phyloP scores from a whole-genome alignment of 2,797 vertebrate species.

The Mergus octosetaceus region DNA sequence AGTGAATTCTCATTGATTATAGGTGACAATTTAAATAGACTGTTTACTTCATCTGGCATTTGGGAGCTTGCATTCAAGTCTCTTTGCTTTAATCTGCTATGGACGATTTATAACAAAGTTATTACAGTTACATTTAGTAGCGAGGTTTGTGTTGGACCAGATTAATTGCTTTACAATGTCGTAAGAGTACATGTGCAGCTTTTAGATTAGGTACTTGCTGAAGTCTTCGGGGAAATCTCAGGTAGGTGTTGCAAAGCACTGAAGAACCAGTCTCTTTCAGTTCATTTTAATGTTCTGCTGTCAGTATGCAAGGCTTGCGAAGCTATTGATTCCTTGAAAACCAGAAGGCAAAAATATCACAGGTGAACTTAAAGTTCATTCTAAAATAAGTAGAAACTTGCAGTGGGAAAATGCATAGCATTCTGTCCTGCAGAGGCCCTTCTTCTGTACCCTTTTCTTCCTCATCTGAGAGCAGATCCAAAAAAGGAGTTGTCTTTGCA shows the following conservation, averaged over 20 bases:
- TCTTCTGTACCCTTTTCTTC: not conserved
- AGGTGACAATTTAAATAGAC: not conserved
- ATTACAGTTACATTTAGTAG: not conserved
- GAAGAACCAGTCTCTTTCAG: not conserved
- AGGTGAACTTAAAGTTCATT: not conserved
- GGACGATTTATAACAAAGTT: not conserved
- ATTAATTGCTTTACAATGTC: not conserved
- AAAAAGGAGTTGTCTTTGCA: slow-evolving; percentile 65
- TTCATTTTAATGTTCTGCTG: not conserved
- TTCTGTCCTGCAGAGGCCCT: slow-evolving; percentile 34
- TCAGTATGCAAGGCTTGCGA: not conserved
- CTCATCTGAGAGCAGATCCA: slow-evolving; percentile 58
- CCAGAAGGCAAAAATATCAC: not conserved
- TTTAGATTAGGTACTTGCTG: not conserved
- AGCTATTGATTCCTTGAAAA: not conserved
- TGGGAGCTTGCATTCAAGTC: not conserved
- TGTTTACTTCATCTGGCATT: not conserved
- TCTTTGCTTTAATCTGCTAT: not conserved
- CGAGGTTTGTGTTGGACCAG: not conserved
- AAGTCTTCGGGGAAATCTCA: not conserved
- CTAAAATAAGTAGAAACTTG: not conserved
- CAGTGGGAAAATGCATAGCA: not conserved
- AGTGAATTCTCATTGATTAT: not conserved
- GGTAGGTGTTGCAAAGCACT: not conserved
- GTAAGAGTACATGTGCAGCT: not conserved